Conservation (phyloP, 2,113 vertebrate genomes). For the Sardina pilchardus region DNA sequence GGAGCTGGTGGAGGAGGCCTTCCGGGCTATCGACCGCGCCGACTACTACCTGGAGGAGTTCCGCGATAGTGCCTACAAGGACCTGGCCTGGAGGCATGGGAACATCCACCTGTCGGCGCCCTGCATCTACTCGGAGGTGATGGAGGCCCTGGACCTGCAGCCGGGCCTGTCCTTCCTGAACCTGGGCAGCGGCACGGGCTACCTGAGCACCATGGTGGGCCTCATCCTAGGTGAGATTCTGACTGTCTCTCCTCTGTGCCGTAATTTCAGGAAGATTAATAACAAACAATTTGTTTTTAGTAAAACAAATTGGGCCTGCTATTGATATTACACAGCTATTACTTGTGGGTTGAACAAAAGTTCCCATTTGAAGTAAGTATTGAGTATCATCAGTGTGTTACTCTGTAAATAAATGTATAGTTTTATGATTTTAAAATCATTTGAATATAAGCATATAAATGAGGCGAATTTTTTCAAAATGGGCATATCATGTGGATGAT, state of each 20-base stretch:
- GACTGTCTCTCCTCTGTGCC: background rate
- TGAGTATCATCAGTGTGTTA: background rate
- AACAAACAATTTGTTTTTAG: background rate
- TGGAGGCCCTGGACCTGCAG: conserved; percentile 86
- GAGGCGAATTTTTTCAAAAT: background rate
- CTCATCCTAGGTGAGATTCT: conserved; percentile 84
- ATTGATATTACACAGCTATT: background rate
- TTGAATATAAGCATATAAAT: too few species aligned
- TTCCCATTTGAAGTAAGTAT: background rate
- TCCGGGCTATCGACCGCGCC: conserved; percentile 82
- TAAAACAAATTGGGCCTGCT: background rate
- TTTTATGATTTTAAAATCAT: too few species aligned
- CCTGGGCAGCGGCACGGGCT: conserved; percentile 87
- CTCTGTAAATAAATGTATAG: background rate
- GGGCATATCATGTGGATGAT: background rate
- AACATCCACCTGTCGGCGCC: conserved; percentile 90
- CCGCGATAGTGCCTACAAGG: conserved; percentile 85
- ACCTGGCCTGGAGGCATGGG: conserved; percentile 85
- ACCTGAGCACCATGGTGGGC: conserved; percentile 89
- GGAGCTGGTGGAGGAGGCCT: conserved; percentile 82
- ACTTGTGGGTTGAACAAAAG: background rate
- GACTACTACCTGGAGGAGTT: conserved; percentile 88
- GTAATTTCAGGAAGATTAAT: background rate
- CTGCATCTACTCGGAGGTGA: conserved; percentile 88
- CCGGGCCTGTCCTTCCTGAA: conserved; percentile 87